Base-by-base conservation (phyloP, 2,113 vertebrate genomes). In the Corynorhinus townsendii region DNA sequence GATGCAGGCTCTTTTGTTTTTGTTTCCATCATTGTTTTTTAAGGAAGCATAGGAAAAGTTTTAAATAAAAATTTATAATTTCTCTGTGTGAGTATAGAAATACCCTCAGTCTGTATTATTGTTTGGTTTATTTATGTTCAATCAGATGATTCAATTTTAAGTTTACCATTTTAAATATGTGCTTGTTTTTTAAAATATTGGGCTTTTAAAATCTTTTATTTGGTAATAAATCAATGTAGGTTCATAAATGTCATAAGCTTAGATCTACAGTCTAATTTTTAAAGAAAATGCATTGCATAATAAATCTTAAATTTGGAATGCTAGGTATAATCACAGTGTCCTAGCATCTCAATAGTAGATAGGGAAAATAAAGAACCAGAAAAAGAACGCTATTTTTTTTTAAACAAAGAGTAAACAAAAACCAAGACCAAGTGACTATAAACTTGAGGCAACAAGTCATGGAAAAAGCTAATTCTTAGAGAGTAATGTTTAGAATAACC, bases 81-180 rank as follows among this genome's bases (percentile, higher is more conserved):
- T 86, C 17, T n/a, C 45, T 64, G 0, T 81, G 35, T 80, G 7
- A 22, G 20, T 76, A 40, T 24, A 72, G 14, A 95, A 91, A 92
- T 30, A 3, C 8, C 2, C 1, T 86, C 35, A 59, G 10, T n/a
- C 20, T 89, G 30, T 86, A 93, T 89, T 95, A 10, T 52, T 80
- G 38, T 72, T 26, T 91, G 45, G 12, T 38, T 95, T 95, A 82
- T 90, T 93, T 56, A 62, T 72, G 35, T 35, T 85, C 86, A 91
- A 73, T 88, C 22, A 68, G 26, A 33, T 75, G 30, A 88, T 93
- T 95, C 49, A 33, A 93, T 91, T 72, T 96, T 83, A 90, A 86
- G 11, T 76, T 96, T 87, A 84, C 76, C 96, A 75, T 96, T 96
- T 96, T 45, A 90, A 43, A 8, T 90, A 2, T 64, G 33, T 96